Conservation (phyloP, 2,113 vertebrate genomes). For the Clarias magur region DNA sequence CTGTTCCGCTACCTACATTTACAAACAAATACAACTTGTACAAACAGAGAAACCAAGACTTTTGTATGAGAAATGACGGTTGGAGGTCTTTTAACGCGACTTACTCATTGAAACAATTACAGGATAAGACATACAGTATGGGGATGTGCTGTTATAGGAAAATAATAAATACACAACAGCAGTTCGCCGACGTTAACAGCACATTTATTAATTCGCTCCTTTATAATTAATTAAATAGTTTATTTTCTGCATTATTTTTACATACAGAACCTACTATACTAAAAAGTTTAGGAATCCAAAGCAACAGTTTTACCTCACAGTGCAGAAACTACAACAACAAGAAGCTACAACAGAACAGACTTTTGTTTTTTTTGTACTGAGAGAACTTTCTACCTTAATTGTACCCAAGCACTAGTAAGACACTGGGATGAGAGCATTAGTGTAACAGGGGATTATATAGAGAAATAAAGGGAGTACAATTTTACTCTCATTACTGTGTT, state of each 20-base stretch:
- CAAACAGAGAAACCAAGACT: no score
- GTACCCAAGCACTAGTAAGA: no score
- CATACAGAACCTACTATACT: background rate
- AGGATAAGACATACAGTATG: background rate
- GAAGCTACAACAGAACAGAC: background rate
- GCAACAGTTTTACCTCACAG: background rate
- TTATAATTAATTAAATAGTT: no score
- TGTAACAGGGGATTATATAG: no score
- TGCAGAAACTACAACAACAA: no score
- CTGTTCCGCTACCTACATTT: conserved; percentile 84
- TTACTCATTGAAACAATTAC: background rate
- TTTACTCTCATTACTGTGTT: no score
- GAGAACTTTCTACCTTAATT: no score
- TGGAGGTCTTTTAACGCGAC: background rate
- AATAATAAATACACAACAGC: background rate
- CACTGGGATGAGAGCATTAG: no score
- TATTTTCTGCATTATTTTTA: background rate
- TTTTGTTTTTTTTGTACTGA: background rate
- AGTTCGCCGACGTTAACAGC: background rate
- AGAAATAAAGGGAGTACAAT: no score
- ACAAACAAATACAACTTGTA: background rate
- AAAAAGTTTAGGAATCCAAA: background rate
- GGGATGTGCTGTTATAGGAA: background rate
- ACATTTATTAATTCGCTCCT: background rate
- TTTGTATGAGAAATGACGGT: background rate